Conservation (phyloP, 2,113 vertebrate species). For the Neodon shergylaensis region DNA sequence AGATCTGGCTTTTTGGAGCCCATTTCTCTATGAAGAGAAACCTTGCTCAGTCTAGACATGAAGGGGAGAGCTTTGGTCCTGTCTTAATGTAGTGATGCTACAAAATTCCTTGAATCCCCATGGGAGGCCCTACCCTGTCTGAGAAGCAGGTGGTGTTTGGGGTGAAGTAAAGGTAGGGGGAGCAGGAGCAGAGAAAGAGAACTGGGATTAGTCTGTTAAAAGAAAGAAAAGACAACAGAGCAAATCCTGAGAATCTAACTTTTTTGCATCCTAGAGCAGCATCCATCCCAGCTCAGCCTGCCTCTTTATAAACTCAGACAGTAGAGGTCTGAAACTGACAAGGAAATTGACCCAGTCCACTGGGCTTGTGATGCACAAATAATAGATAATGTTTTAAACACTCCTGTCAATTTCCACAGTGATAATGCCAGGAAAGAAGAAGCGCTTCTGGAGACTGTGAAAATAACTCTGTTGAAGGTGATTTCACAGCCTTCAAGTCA, state of each 20-base stretch:
- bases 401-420: conserved; percentile 57
- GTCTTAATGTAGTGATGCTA: too few relatives aligned
- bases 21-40: too few relatives aligned
- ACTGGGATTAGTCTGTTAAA: too few relatives aligned
- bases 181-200: too few relatives aligned
- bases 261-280: background rate
- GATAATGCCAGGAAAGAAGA: conserved; percentile 63
- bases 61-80: too few relatives aligned
- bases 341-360: conserved; percentile 43
- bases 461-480: conserved; percentile 66
- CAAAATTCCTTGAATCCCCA: too few relatives aligned
- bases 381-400: conserved; percentile 73
- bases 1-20: too few relatives aligned
- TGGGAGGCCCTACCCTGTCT: too few relatives aligned
- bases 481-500: conserved; percentile 71
- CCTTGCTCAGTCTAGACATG: too few relatives aligned
- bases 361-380: conserved; percentile 67
- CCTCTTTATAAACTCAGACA: background rate
- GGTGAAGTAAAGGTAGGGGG: too few relatives aligned
- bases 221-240: background rate
- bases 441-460: conserved; percentile 55
- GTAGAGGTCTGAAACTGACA: conserved; percentile 40
- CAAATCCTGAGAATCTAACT: background rate
- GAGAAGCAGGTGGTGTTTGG: too few relatives aligned
- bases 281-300: background rate